A percentile compares a stretch with the other conserved stretches of the same genome.
Conservation (phyloP, 2,113 vertebrate genomes). For the Burhinus oedicnemus region DNA sequence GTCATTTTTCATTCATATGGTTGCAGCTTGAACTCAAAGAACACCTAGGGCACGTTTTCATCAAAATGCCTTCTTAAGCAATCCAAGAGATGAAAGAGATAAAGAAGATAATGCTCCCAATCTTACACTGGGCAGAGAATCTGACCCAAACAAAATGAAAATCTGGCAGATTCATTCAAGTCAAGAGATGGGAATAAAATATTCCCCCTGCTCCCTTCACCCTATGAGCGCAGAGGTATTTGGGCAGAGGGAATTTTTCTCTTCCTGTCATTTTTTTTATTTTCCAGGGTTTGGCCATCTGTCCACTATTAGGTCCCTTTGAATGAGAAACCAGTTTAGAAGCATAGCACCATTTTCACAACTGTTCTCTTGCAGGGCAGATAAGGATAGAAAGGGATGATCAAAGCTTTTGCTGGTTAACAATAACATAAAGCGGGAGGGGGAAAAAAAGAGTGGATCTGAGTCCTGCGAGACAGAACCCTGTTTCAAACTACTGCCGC, state of each 20-base stretch:
- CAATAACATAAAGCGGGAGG: background rate
- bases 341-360: background rate
- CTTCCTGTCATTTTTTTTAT: background rate
- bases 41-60: constrained; percentile 32
- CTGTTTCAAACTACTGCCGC: background rate
- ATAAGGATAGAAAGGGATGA: background rate
- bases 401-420: constrained; percentile 18
- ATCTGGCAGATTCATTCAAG: background rate
- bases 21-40: constrained; percentile 7
- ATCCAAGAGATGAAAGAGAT: constrained; percentile 27
- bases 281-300: constrained; percentile 40
- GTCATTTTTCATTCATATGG: background rate
- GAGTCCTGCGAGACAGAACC: background rate
- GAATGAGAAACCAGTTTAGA: background rate
- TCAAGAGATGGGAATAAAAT: background rate
- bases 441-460: background rate
- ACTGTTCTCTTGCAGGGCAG: constrained; percentile 13
- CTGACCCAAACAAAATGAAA: constrained; percentile 23
- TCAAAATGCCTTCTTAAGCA: constrained; percentile 30
- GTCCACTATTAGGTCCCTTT: background rate
- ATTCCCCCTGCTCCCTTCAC: background rate
- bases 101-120: constrained; percentile 40
- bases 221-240: background rate
- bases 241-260: background rate
- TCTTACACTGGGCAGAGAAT: constrained; percentile 2